A percentile compares a stretch with the other conserved stretches of the same genome.
Conservation (phyloP, 1,140 invertebrate genomes). For the Euglossa dilemma region DNA sequence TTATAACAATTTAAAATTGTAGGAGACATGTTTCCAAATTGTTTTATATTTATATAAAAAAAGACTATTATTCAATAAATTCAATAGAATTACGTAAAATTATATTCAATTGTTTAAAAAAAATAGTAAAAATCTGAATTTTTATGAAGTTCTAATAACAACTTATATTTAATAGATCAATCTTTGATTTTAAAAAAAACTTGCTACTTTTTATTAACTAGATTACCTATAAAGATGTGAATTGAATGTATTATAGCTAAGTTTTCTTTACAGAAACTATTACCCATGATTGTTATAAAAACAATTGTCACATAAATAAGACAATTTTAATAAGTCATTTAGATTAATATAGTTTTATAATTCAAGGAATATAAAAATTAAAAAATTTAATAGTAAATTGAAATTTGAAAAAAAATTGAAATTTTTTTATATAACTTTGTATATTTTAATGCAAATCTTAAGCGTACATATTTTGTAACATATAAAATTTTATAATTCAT, state of each 20-base stretch:
- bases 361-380: neutral
- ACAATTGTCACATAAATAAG: neutral
- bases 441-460: too few relatives aligned
- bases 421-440: too few relatives aligned
- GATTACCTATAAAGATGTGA: neutral
- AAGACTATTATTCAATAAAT: neutral
- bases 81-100: too few relatives aligned
- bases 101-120: neutral
- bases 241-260: too few relatives aligned
- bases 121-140: neutral
- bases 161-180: neutral
- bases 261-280: too few relatives aligned
- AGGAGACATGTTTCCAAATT: too few relatives aligned
- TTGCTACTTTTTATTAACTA: neutral
- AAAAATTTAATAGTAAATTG: neutral
- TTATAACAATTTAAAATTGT: too few relatives aligned
- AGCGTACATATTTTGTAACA: neutral
- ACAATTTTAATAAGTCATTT: neutral
- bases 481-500: neutral
- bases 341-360: neutral
- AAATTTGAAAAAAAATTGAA: too few relatives aligned
- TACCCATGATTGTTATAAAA: neutral
- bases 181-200: neutral
- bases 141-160: neutral
- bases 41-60: neutral